Evolutionary conservation across 2,113 vertebrate genomes (phyloP).

Genomic region (Rynchops niger): DNA sequence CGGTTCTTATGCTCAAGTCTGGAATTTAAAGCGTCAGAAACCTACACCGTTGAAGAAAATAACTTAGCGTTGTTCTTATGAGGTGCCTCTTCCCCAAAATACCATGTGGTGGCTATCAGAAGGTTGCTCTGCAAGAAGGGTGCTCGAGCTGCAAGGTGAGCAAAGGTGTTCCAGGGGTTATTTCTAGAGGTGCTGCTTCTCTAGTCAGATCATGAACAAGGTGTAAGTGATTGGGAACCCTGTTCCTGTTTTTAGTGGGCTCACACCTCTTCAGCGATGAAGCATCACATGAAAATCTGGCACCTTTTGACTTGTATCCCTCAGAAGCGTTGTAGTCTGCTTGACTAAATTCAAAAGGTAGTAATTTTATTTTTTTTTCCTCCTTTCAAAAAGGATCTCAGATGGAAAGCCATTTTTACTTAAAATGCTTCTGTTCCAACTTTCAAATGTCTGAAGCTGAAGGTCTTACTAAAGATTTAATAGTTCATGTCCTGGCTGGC

Average conservation of each 20-base stretch:
- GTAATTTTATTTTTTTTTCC: background rate
- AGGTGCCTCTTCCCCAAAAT: background rate
- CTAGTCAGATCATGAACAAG: background rate
- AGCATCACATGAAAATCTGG: background rate
- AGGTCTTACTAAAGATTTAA: background rate
- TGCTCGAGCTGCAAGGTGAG: background rate
- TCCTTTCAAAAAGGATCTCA: background rate
- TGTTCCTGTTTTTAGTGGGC: background rate
- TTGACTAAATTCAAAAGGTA: background rate
- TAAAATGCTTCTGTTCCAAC: background rate
- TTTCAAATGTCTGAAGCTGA: background rate
- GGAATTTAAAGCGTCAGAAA: constrained; percentile 16
- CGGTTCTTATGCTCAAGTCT: constrained; percentile 2
- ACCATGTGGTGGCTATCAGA: background rate
- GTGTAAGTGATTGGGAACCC: background rate
- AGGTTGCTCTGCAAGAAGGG: background rate
- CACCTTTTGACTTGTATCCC: constrained; percentile 23
- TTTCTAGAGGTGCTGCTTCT: background rate
- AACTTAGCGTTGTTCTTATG: background rate
- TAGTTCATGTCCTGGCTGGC: background rate
- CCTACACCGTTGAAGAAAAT: background rate
- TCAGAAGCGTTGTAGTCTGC: background rate
- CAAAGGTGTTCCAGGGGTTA: background rate
- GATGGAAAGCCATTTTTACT: background rate
- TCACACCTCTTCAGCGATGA: background rate